These are phyloP conservation scores for Eublepharis macularius DNA, from an alignment of 2,113 vertebrate genomes.

Conservation along the genomic window DNA sequence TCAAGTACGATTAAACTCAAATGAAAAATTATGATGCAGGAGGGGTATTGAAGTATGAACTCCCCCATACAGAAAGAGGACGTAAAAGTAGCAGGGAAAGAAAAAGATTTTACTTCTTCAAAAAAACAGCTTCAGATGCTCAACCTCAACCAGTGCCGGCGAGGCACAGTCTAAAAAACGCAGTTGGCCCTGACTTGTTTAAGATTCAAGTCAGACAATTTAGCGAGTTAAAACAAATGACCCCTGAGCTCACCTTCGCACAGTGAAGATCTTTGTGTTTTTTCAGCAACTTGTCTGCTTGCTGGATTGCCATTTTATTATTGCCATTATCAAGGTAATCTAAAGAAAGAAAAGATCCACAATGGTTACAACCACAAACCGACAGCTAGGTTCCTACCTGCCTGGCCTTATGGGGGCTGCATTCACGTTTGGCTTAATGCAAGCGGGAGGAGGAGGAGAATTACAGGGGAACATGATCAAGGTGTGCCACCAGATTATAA, in stretches of 20 bases:
- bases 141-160: neutral
- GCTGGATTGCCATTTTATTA: constrained; percentile 99
- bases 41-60: neutral
- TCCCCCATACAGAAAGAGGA: neutral
- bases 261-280: constrained; percentile 99
- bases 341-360: constrained; percentile 50
- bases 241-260: constrained; percentile 85
- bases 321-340: constrained; percentile 99
- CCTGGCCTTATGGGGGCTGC: neutral
- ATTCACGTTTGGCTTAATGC: neutral
- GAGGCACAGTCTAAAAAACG: neutral
- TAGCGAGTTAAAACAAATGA: neutral
- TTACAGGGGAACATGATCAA: neutral
- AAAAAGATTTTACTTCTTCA: neutral
- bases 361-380: constrained; percentile 17
- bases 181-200: neutral
- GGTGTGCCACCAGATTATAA: neutral
- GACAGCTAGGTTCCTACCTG: neutral
- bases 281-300: constrained; percentile 97
- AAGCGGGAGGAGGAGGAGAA: fast-evolving
- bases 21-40: neutral
- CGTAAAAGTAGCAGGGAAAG: neutral
- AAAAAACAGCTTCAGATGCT: neutral
- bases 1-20: neutral
- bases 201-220: neutral